Evolutionary conservation across 1,140 invertebrate genomes (phyloP).

Genomic region (Drosophila parabipectinata): DNA sequence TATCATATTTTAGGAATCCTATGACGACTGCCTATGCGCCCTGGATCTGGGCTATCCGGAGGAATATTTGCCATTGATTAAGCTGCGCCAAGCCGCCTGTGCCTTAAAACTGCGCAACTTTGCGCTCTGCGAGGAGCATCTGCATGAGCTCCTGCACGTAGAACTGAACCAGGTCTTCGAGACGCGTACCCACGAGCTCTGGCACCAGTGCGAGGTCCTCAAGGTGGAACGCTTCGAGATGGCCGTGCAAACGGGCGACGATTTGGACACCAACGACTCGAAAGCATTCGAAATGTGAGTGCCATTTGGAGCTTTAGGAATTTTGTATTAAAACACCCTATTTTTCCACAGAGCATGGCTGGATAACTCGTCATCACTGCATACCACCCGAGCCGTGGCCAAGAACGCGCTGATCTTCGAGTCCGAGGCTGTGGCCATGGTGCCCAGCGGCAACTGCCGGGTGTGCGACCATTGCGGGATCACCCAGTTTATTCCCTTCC

Average conservation of each 20-base stretch:
- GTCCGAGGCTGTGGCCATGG: constrained; percentile 58
- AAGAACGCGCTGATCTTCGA: constrained; percentile 59
- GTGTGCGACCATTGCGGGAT: constrained; percentile 67
- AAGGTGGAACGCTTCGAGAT: constrained; percentile 68
- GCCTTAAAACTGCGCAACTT: constrained; percentile 76
- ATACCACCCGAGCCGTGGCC: constrained; percentile 51
- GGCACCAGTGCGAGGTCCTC: constrained; percentile 67
- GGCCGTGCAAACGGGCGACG: constrained; percentile 65
- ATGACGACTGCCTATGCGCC: constrained; percentile 68
- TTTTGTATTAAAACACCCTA: neutral
- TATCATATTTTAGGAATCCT: constrained; percentile 50
- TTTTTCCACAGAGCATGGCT: constrained; percentile 53
- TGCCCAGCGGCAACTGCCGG: constrained; percentile 62
- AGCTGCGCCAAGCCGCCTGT: constrained; percentile 75
- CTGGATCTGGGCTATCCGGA: constrained; percentile 70
- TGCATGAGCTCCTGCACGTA: constrained; percentile 68
- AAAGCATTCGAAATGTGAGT: constrained; percentile 71
- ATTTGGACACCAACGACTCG: constrained; percentile 51
- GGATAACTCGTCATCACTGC: constrained; percentile 57
- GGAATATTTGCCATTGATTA: constrained; percentile 67
- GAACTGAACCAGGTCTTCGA: constrained; percentile 73
- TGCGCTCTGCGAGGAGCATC: constrained; percentile 65
- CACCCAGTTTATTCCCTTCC: constrained; percentile 66
- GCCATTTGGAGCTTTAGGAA: neutral
- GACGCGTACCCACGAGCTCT: constrained; percentile 64